Evolutionary conservation across 2,113 vertebrate species (phyloP), one percentile per base, ranked within the genome.

Genomic region (Percina caprodes): DNA sequence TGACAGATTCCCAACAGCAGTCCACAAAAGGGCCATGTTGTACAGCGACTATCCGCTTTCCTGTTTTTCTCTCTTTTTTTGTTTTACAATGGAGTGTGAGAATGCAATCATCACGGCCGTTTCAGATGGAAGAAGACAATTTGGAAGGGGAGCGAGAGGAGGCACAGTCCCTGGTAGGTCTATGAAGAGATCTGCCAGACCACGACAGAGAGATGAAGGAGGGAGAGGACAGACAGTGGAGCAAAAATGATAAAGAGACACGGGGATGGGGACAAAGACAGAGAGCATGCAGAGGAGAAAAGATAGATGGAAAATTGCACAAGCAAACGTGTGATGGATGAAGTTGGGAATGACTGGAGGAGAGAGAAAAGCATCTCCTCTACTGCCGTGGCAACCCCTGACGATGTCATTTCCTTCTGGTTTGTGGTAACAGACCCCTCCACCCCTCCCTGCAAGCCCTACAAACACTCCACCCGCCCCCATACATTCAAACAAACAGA

Each of bases 21-120:
- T 14, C 84, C 46, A 74, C 61, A 62, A 84, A 86, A 74, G 61
- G 82, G 62, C 60, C 68, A 23, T 23, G 2, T 24, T 14, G 8
- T 2, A 48, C n/a, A 9, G 13, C 5, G 46, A 51, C 56, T 19
- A 18, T 58, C 26, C 11, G 2, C 30, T 67, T 54, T 72, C 6
- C 16, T 33, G 2, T 16, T 35, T 26, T 46, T 35, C 3, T 39
- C 24, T 2, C 15, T 35, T 42, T 60, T 63, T 76, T 79, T 55
- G 18, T 88, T 90, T 90, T 78, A 87, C 84, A 86, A 86, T 77
- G 74, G 54, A 80, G 74, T 83, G 84, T 84, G 86, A 86, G 81
- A 84, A 92, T 83, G 85, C 85, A 91, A 91, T 94, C 88, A 91
- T 90, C 75, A 69, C 23, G 46, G 83, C 82, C 49, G 49, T 90